Conservation (phyloP, 2,797 vertebrate genomes). For the Falco columbarius region DNA sequence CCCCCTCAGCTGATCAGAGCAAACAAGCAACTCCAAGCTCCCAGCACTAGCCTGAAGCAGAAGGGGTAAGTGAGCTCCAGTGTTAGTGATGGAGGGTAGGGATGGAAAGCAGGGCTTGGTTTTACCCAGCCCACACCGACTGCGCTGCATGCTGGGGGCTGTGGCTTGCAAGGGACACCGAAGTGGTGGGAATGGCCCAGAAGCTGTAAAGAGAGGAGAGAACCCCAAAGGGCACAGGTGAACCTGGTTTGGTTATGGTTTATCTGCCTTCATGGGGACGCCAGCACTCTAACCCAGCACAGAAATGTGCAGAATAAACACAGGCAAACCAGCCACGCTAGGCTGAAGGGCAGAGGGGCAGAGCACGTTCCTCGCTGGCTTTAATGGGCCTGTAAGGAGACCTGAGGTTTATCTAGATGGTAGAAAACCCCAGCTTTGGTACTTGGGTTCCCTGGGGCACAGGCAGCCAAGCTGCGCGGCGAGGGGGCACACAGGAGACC, state of each 20-base stretch:
- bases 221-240: background rate
- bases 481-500: background rate
- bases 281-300: background rate
- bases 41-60: background rate
- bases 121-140: background rate
- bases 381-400: background rate
- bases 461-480: background rate
- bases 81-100: rapidly evolving
- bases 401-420: background rate
- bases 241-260: background rate
- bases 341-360: background rate
- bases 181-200: background rate
- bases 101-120: background rate
- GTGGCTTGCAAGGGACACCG: background rate
- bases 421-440: background rate
- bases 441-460: background rate
- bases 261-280: background rate
- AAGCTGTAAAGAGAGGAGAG: background rate
- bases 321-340: background rate
- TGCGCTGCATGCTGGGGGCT: background rate
- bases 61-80: background rate
- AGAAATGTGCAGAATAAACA: background rate
- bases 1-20: background rate
- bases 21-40: background rate
- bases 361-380: rapidly evolving